Conservation (phyloP, 64 coral and sea anemone species). For the Anthopleura sola region DNA sequence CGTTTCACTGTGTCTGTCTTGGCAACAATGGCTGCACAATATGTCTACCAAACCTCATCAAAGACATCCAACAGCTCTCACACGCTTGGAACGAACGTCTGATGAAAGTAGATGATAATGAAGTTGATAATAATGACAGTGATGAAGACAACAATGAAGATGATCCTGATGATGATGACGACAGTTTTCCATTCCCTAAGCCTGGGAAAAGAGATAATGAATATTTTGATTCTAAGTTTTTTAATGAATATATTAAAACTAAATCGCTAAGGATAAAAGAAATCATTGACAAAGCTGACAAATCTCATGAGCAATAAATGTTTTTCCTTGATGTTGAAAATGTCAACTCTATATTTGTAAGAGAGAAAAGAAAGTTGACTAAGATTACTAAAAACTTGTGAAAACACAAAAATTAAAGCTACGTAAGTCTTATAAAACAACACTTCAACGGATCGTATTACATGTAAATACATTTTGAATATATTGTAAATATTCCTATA, state of each 20-base stretch:
- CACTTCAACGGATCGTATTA: too few relatives aligned
- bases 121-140: not conserved
- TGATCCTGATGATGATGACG: constrained; percentile 11
- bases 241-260: not conserved
- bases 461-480: too few relatives aligned
- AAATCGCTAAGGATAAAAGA: not conserved
- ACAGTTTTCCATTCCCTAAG: not conserved
- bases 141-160: not conserved
- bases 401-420: too few relatives aligned
- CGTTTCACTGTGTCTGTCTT: constrained; percentile 26
- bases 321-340: not conserved
- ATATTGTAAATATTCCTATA: too few relatives aligned
- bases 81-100: constrained; percentile 46
- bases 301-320: not conserved
- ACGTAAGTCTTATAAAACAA: too few relatives aligned
- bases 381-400: too few relatives aligned
- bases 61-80: constrained; percentile 34
- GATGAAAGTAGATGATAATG: constrained; percentile 3
- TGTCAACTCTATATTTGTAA: not conserved
- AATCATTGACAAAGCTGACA: not conserved
- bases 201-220: not conserved
- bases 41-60: constrained; percentile 46
- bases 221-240: not conserved
- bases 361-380: not conserved
- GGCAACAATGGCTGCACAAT: constrained; percentile 22